phyloP scores from a whole-genome alignment of 2,113 vertebrate genomes.

The Callipepla californica region DNA sequence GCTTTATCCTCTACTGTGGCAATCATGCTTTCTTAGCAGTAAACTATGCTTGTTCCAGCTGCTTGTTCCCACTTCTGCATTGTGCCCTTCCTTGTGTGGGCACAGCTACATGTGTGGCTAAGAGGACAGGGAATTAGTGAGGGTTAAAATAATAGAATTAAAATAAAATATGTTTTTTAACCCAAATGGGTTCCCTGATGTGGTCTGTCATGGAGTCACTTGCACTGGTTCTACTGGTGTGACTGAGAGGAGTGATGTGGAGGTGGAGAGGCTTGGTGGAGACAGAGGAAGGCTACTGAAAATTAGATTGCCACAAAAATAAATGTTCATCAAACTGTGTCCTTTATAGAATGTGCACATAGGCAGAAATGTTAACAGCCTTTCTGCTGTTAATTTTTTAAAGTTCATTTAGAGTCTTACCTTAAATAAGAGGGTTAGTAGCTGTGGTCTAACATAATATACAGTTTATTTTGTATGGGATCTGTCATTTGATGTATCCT shows the following conservation, averaged over 20 bases:
- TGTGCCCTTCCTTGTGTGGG: constrained; percentile 11
- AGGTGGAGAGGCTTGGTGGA: not conserved
- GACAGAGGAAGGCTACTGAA: not conserved
- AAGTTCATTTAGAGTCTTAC: not conserved
- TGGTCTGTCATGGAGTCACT: not conserved
- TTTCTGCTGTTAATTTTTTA: not conserved
- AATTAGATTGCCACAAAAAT: not conserved
- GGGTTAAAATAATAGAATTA: constrained; percentile 35
- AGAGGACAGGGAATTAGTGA: not conserved
- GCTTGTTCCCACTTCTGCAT: not conserved
- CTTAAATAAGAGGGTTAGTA: not conserved
- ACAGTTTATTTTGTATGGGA: not conserved
- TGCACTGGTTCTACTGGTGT: not conserved
- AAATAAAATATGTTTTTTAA: constrained; percentile 11
- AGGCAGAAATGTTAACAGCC: not conserved
- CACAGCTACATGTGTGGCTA: not conserved
- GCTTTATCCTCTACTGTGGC: not conserved
- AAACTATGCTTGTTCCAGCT: not conserved
- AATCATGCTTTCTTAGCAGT: not conserved
- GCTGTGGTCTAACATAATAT: not conserved
- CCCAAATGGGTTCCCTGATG: not conserved
- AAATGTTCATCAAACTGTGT: fast-evolving
- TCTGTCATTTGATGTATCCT: not conserved
- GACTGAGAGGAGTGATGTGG: not conserved
- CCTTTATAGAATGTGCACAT: fast-evolving